Base-by-base conservation (phyloP, 37 sponge, comb jelly and placozoan genomes). In the Lycopodina hypogea region DNA sequence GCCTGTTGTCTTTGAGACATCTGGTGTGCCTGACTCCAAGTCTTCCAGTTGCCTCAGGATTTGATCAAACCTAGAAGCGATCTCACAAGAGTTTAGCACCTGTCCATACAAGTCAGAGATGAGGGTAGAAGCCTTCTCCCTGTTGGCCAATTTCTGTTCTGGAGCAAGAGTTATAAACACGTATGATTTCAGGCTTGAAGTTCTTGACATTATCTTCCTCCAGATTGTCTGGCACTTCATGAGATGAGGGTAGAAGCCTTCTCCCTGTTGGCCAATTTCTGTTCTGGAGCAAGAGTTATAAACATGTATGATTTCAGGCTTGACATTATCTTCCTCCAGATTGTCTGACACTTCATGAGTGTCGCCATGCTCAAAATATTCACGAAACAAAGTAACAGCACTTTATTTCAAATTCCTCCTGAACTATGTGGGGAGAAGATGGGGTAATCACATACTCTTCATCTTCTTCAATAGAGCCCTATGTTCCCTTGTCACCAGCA, bases 401-500 rank as follows among this genome's bases (percentile, higher is more conserved):
- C 68, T 75, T 71, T 72, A 75, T 78, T 23, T 74, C 39, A 59
- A 89, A 89, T 30, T 83, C 77, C n/a, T 80, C 80, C 1, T 37
- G 30, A 35, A 45, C 55, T 71, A 89, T 67, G 32, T 89, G 81
- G 18, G 89, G 89, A 61, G 75, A 75, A 19, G 85, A 75, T 11
- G 89, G 89, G 55, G 89, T 78, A 0, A 83, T 80, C 14, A 83
- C 62, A 71, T 88, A 88, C 21, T 72, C 42, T 36, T 21, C 38
- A 68, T 80, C 79, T 22, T 83, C 93, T 12, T 91, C 95, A 0
- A 79, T 93, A 0, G 93, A 92, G 83, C 97, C 97, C 97, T 94
- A 96, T 14, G 95, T 94, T 9, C 95, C 95, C 69, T 91, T 90
- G 23, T 94, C 97, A 55, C 97, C 97, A 40, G 92, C 97, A 48